Evolutionary conservation across 2,888 invertebrate genomes (phyloP), one percentile per base, ranked within the genome.

Genomic region (Ochlodes sylvanus): DNA sequence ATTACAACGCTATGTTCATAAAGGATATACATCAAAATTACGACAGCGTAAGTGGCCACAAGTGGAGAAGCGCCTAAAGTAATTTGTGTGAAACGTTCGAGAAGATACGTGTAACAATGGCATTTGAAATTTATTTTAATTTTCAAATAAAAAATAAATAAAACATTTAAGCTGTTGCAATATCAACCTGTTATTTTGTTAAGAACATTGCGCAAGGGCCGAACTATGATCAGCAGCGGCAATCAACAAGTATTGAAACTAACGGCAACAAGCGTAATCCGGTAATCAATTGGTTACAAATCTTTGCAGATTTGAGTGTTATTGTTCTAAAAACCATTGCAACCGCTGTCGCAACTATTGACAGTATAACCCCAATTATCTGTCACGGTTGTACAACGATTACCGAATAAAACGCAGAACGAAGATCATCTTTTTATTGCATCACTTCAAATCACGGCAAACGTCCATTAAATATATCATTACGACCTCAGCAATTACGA

Each of bases 11-110:
- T 55, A 72, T 72, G 70, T 74, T 60, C 66, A 72, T 77, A 83
- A 85, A 86, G 84, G 85, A 82, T 79, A 58, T 79, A 79, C 82
- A 82, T 79, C 79, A 17, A n/a, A 19, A 79, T 86, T 85, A 82
- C 83, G 76, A 85, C 75, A 81, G 78, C 79, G 6, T 54, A 66
- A 54, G 15, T 58, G 58, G 38, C 41, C n/a, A 14, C 32, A 54
- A 50, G 9, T 52, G 38, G 50, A 19, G 41, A 34, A 17, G 56
- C 54, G 27, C 7, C 19, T 14, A 19, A 17, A 12, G 55, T 55
- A 34, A 55, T 55, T 55, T 32, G 34, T 17, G 15, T 15, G 34
- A 55, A 34, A 27, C 44, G 14, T 15, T 17, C 44, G 17, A 3
- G 9, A 17, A 17, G 17, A 47, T 7, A 50, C 19, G 6, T 19